These are phyloP conservation scores for Malaclemys terrapin DNA, from an alignment of 2,113 vertebrate species.

Conservation along the genomic window DNA sequence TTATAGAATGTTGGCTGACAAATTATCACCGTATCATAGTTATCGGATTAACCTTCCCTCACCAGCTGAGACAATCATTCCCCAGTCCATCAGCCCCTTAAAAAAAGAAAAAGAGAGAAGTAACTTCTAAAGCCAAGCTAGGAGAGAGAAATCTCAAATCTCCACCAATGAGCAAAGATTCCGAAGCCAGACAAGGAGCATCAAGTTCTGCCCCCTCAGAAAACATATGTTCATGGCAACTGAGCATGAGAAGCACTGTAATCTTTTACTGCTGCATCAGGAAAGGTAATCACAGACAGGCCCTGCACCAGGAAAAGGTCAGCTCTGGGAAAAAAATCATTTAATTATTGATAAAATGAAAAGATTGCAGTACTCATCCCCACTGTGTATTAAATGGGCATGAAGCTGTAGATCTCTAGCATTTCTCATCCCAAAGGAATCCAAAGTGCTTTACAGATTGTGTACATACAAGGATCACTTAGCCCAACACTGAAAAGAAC, in stretches of 20 bases:
- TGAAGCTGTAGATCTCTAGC: not conserved
- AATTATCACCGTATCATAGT: not conserved
- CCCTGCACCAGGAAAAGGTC: constrained; percentile 14
- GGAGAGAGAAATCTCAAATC: not conserved
- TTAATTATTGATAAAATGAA: constrained; percentile 56
- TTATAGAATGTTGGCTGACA: not conserved
- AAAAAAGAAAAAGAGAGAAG: constrained; percentile 21
- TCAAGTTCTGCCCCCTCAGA: not conserved
- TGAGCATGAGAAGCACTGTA: constrained; percentile 16
- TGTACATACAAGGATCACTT: constrained; percentile 30
- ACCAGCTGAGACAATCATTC: not conserved
- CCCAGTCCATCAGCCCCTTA: not conserved
- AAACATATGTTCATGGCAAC: not conserved
- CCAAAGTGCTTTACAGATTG: not conserved
- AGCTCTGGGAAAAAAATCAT: constrained; percentile 29
- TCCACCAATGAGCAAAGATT: not conserved
- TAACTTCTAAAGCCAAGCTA: constrained; percentile 11
- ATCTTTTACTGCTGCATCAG: not conserved
- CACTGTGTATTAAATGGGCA: constrained; percentile 11
- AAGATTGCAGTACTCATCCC: not conserved
- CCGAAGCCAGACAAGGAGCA: not conserved
- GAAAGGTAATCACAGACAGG: not conserved
- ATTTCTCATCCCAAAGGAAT: constrained; percentile 19
- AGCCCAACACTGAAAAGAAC: not conserved
- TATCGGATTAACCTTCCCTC: not conserved